Evolutionary conservation across 2,113 vertebrate genomes (phyloP), one percentile per base, ranked within the genome.

Genomic region (Microcebus griseorufus): DNA sequence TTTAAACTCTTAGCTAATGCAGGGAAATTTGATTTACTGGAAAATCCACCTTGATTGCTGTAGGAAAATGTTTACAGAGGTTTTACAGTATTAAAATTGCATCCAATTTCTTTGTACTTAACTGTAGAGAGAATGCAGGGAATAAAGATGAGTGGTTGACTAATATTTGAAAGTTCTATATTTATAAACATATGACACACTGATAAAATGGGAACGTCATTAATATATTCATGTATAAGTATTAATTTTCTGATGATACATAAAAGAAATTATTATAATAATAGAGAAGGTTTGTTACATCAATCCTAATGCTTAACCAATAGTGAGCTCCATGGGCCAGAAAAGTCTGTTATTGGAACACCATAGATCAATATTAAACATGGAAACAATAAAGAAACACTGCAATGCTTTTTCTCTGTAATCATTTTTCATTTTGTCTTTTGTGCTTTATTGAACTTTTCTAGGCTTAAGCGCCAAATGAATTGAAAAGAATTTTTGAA

Each of bases 21-120:
- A 95, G 73, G 90, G 88, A 97, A 62, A 96, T 53, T 95, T 98
- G 95, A 98, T 98, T 98, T 98, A 97, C 93, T 96, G 89, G 92
- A 95, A 23, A 0, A 96, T 85, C 9, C 60, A 88, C 78, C 67
- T 76, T 97, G 91, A 98, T 93, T 97, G 94, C 58, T 94, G 55
- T 76, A 96, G 18, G 51, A 91, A 95, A 98, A 97, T 97, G 93
- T 80, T 82, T 9, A 39, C 64, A 93, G 58, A 92, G 53, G 42
- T 92, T 98, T 98, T 94, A 53, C 69, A 90, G 67, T 85, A 94
- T 96, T 96, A 95, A 97, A 98, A 98, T 98, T 97, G 48, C 81
- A 96, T 93, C 37, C 75, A 95, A 91, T 98, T 97, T 98, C 10
- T 87, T 97, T 97, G 53, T 96, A 97, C 69, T 87, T 82, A 97